Conservation (phyloP, 2,113 vertebrate species). For the Athene cunicularia region DNA sequence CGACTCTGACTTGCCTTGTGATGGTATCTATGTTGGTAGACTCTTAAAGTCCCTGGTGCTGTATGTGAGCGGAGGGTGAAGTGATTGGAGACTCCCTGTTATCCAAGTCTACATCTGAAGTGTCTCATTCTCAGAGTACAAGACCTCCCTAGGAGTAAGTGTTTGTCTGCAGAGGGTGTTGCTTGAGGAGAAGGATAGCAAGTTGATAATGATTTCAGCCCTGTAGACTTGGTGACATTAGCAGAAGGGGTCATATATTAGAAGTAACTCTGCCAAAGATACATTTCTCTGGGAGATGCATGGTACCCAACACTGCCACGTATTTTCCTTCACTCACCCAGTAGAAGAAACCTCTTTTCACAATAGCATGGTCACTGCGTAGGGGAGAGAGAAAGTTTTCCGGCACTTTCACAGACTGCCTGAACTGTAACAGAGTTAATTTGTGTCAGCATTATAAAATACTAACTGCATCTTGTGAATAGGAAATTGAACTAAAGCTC, state of each 20-base stretch:
- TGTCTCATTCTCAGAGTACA: accelerated
- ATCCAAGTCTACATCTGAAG: neutral
- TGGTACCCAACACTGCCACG: accelerated
- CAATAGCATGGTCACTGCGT: neutral
- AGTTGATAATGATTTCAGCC: neutral
- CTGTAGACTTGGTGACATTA: neutral
- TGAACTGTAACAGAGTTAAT: neutral
- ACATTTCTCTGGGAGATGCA: neutral
- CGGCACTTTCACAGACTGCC: neutral
- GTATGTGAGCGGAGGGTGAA: neutral
- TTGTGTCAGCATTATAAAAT: neutral
- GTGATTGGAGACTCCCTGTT: neutral
- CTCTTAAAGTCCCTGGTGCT: neutral
- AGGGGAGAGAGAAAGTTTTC: neutral
- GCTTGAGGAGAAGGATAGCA: neutral
- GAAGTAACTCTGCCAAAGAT: neutral
- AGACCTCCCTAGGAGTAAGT: neutral
- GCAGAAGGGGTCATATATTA: neutral
- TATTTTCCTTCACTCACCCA: neutral
- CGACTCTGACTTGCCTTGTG: neutral
- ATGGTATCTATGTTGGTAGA: neutral
- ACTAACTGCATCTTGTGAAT: neutral
- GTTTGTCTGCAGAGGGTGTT: neutral
- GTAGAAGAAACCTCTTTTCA: neutral
- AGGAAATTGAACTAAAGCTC: neutral